Conservation (phyloP, 2,888 invertebrate genomes). For the Synergus laeviventris region DNA sequence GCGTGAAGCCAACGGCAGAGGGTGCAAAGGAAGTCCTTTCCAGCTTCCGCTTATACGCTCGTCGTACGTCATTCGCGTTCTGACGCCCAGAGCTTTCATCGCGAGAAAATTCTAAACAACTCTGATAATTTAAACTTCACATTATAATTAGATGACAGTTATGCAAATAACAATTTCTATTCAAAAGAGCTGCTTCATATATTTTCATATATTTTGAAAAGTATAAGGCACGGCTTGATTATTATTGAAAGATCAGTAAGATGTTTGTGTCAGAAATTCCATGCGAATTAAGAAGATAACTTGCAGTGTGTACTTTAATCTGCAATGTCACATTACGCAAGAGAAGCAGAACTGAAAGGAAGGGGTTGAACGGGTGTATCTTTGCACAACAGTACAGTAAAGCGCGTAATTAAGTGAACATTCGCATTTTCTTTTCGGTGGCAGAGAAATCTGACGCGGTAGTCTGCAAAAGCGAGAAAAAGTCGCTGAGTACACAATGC, state of each 20-base stretch:
- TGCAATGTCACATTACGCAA: not conserved
- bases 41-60: constrained; percentile 39
- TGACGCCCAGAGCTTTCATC: constrained; percentile 17
- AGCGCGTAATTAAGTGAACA: constrained; percentile 26
- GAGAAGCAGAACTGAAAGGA: not conserved
- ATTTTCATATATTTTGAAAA: not conserved
- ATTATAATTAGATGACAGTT: too few species aligned
- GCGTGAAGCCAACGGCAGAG: constrained; percentile 57
- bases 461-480: constrained; percentile 29
- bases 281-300: not conserved
- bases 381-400: not conserved
- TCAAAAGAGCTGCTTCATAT: not conserved
- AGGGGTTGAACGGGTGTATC: not conserved
- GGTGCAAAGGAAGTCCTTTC: constrained; percentile 42
- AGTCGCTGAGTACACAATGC: constrained; percentile 30
- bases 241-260: not conserved
- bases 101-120: not conserved
- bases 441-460: constrained; percentile 28
- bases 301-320: not conserved
- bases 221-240: too few species aligned
- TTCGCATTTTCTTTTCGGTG: constrained; percentile 25
- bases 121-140: not conserved
- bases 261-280: constrained; percentile 18
- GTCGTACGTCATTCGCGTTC: constrained; percentile 41
- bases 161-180: too few species aligned